Conservation (phyloP, 2,888 invertebrate genomes). For the Gymnosoma rotundatum region DNA sequence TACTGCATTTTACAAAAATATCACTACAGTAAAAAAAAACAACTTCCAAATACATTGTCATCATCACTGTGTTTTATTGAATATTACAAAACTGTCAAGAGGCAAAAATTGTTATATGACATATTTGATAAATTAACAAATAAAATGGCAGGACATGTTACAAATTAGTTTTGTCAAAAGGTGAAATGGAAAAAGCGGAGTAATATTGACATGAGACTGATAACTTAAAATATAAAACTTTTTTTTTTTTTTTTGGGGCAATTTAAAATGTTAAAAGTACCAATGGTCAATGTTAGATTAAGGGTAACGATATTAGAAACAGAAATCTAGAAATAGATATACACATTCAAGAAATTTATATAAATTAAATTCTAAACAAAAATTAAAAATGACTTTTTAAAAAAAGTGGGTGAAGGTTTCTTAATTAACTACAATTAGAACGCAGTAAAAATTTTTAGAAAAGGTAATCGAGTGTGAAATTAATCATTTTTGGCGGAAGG, state of each 20-base stretch:
- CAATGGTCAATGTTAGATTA: no score
- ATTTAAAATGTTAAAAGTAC: no score
- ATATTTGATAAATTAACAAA: conserved; percentile 67
- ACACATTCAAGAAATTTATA: no score
- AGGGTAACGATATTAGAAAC: no score
- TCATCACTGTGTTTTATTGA: conserved; percentile 52
- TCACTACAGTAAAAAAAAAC: neutral
- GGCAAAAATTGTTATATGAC: conserved; percentile 58
- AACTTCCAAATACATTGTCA: conserved; percentile 44
- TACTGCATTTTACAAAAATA: conserved; percentile 25
- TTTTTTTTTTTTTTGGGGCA: neutral
- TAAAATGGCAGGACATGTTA: conserved; percentile 64
- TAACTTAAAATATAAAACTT: neutral
- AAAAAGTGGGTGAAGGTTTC: no score
- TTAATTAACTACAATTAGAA: no score
- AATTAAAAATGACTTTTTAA: no score
- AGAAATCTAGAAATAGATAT: no score
- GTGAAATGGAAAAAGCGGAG: conserved; percentile 42
- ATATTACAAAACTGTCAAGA: conserved; percentile 63
- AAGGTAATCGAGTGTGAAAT: no score
- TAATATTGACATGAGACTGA: conserved; percentile 34
- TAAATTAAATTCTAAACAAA: no score
- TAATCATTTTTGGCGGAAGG: no score
- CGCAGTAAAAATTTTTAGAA: no score
- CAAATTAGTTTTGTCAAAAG: conserved; percentile 53